Percentiles rank a stretch among this genome's conserved stretches.
phyloP scores from a whole-genome alignment of 2,888 invertebrate species.

The Hoplodrina ambigua region DNA sequence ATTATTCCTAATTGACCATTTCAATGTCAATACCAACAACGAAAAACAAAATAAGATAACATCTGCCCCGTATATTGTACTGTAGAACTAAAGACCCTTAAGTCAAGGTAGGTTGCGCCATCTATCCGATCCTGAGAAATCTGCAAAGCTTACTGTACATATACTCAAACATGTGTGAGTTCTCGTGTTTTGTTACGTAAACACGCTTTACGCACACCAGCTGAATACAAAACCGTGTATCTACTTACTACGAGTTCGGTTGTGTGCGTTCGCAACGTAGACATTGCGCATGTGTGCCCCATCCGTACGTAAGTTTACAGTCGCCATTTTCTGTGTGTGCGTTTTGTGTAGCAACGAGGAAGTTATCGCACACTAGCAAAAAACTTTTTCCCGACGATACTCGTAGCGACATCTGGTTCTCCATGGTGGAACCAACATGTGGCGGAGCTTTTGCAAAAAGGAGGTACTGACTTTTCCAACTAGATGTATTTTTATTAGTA shows the following conservation, averaged over 20 bases:
- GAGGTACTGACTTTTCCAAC: constrained; percentile 67
- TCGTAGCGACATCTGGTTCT: constrained; percentile 84
- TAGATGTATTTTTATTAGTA: constrained; percentile 19
- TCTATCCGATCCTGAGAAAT: constrained; percentile 70
- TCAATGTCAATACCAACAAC: constrained; percentile 51
- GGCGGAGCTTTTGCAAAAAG: constrained; percentile 72
- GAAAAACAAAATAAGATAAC: constrained; percentile 43
- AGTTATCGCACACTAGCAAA: constrained; percentile 73
- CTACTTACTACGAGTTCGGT: constrained; percentile 47
- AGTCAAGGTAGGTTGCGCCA: constrained; percentile 71
- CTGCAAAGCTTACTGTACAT: constrained; percentile 63
- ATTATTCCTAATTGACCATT: constrained; percentile 48
- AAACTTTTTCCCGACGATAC: constrained; percentile 75
- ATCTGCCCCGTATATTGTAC: constrained; percentile 33
- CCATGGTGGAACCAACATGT: constrained; percentile 68
- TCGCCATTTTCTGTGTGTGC: constrained; percentile 61
- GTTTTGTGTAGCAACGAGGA: constrained; percentile 65
- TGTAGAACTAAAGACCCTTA: constrained; percentile 11
- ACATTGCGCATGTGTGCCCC: constrained; percentile 65
- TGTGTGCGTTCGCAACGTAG: constrained; percentile 63
- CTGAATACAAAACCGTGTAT: constrained; percentile 55
- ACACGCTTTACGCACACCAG: constrained; percentile 66
- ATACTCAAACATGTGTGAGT: constrained; percentile 62
- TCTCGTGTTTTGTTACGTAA: constrained; percentile 61
- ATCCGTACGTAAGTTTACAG: constrained; percentile 68